Conservation (phyloP, 2,797 vertebrate genomes). For the Hoplostethus atlanticus region DNA sequence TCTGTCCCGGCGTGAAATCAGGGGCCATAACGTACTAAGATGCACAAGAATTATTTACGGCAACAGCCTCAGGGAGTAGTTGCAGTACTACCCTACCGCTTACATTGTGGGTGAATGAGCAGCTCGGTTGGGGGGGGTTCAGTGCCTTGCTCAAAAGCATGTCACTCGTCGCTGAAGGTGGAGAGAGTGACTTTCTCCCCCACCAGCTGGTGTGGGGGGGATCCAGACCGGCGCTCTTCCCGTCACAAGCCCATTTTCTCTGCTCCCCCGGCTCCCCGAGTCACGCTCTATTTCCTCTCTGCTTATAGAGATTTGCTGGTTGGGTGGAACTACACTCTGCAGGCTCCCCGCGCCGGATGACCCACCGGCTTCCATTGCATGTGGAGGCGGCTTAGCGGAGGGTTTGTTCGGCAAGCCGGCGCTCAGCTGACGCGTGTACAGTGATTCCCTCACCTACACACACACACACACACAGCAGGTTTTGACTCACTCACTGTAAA, state of each 20-base stretch:
- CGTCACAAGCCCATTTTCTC: conserved; percentile 41
- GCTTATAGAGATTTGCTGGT: conserved; percentile 62
- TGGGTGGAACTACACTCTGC: conserved; percentile 40
- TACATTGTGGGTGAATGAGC: too few species aligned
- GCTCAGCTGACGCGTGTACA: conserved; percentile 15
- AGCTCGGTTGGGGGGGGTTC: too few species aligned
- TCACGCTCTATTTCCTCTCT: conserved; percentile 52
- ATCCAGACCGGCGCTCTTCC: conserved; percentile 34
- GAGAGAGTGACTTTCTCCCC: too few species aligned
- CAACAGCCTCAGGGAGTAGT: conserved; percentile 1
- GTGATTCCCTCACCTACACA: neutral
- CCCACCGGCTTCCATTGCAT: conserved; percentile 44
- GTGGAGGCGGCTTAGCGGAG: conserved; percentile 50
- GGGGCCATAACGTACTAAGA: too few species aligned
- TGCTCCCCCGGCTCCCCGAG: conserved; percentile 19
- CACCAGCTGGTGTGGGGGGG: too few species aligned
- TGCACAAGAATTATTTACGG: neutral
- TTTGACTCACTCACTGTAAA: too few species aligned
- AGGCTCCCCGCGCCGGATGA: conserved; percentile 45
- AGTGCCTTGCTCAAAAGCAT: too few species aligned
- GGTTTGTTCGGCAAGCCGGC: conserved; percentile 43
- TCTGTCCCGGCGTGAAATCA: too few species aligned
- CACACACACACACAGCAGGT: neutral
- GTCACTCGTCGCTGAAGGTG: too few species aligned
- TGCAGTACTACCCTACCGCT: neutral